Evolutionary conservation across 2,797 vertebrate genomes (phyloP).

Genomic region (Ptychobarbus kaznakovi): DNA sequence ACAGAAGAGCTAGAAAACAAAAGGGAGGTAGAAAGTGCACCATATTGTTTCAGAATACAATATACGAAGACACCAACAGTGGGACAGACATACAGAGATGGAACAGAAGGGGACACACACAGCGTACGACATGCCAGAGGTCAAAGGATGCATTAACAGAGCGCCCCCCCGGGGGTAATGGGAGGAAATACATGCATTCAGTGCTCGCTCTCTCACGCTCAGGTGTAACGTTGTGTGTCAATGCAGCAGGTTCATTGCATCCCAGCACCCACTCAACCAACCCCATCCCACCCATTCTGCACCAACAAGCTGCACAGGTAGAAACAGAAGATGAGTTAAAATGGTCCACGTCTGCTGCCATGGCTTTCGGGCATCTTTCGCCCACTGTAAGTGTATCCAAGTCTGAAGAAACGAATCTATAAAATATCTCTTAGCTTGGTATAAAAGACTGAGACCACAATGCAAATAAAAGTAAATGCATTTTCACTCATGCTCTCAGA

Average conservation of each 20-base stretch:
- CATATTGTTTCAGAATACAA: conserved; percentile 66
- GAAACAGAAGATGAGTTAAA: conserved; percentile 81
- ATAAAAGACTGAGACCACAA: not conserved
- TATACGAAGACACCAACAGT: conserved; percentile 65
- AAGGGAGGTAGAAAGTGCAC: conserved; percentile 43
- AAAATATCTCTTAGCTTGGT: not conserved
- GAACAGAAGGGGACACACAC: conserved; percentile 62
- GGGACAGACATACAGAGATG: conserved; percentile 70
- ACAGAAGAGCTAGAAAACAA: conserved; percentile 60
- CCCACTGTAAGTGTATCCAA: not conserved
- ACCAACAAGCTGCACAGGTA: conserved; percentile 76
- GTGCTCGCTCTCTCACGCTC: conserved; percentile 66
- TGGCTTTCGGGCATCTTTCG: conserved; percentile 67
- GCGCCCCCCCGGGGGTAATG: conserved; percentile 68
- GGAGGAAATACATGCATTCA: conserved; percentile 77
- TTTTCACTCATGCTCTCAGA: not conserved
- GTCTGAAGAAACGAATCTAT: not conserved
- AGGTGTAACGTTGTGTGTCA: conserved; percentile 71
- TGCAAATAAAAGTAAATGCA: not conserved
- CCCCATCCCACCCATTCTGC: conserved; percentile 66
- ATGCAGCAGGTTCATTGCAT: conserved; percentile 44
- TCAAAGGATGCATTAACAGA: conserved; percentile 67
- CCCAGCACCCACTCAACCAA: conserved; percentile 19
- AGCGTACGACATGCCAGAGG: conserved; percentile 69
- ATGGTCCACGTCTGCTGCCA: conserved; percentile 66